Evolutionary conservation across 2,888 invertebrate genomes (phyloP).

Genomic region (Synanthedon vespiformis): DNA sequence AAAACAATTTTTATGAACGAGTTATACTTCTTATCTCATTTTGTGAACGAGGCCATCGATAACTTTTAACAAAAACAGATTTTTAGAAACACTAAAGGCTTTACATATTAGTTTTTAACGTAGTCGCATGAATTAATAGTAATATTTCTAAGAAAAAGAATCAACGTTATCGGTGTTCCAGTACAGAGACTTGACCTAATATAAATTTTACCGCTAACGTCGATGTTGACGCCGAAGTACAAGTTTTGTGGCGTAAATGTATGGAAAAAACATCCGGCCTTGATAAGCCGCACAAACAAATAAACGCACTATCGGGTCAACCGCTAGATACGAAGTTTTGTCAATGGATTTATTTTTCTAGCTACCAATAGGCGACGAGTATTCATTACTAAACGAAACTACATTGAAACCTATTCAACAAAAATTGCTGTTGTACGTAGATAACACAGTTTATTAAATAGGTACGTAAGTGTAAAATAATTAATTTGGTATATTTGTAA

Average conservation of each 20-base stretch:
- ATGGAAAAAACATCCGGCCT: slow-evolving; percentile 70
- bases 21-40: too few relatives aligned
- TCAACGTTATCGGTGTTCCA: slow-evolving; percentile 43
- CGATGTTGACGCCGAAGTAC: slow-evolving; percentile 52
- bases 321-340: slow-evolving; percentile 57
- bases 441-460: too few relatives aligned
- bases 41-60: too few relatives aligned
- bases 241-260: slow-evolving; percentile 61
- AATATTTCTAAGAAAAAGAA: slow-evolving; percentile 28
- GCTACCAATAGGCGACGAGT: not conserved
- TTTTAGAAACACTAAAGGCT: too few relatives aligned
- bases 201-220: slow-evolving; percentile 51
- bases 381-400: not conserved
- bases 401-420: too few relatives aligned
- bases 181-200: slow-evolving; percentile 55
- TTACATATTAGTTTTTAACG: too few relatives aligned
- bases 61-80: too few relatives aligned
- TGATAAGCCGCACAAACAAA: slow-evolving; percentile 69
- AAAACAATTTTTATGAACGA: too few relatives aligned
- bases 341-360: slow-evolving; percentile 43
- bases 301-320: slow-evolving; percentile 64
- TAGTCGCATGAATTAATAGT: too few relatives aligned
- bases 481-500: too few relatives aligned
- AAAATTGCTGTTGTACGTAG: too few relatives aligned
- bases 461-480: too few relatives aligned